Evolutionary conservation across 2,888 invertebrate genomes (phyloP), one percentile per base, ranked within the genome.

Genomic region (Calephelis perditalis): DNA sequence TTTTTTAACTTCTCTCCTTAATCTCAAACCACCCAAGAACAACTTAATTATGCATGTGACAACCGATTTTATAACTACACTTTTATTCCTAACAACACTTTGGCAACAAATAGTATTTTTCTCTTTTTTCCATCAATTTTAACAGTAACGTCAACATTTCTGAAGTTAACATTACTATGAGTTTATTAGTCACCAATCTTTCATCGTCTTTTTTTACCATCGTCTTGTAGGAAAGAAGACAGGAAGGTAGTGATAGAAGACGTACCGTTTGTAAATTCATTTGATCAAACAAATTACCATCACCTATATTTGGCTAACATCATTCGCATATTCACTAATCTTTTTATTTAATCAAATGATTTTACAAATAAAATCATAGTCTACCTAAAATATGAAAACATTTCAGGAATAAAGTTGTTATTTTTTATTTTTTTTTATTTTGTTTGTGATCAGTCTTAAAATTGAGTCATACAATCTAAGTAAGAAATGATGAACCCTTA

Each of bases 401-500:
- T 79, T 78, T 71, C 74, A 76, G 77, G 75, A 73, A 71, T 62
- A 57, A 62, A 61, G 63, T 66, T 65, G 63, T 64, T 56, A 58
- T 75, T 80, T 78, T 63, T 63, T 79, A 81, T 77, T 73, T 77
- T 26, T 26, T 26, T 26, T 26, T 26, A 3, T 26, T 26, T 76
- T 82, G 86, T 85, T 76, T 81, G 84, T 86, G 83, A 86, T 91
- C 91, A 91, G 91, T 91, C 91, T 91, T 91, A 90, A 90, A 89
- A 89, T 91, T 91, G 91, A 91, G 91, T 91, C 86, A 80, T 89
- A 90, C 85, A 79, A 80, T 86, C 89, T 90, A 87, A 86, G 79
- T 86, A 87, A 86, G 82, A 87, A 84, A 86, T 85, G 81, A 85
- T 82, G 82, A 87, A 82, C 75, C 74, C 86, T 85, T 86, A 86